Evolutionary conservation across 1,140 invertebrate genomes (phyloP).

Genomic region (Achroia grisella): DNA sequence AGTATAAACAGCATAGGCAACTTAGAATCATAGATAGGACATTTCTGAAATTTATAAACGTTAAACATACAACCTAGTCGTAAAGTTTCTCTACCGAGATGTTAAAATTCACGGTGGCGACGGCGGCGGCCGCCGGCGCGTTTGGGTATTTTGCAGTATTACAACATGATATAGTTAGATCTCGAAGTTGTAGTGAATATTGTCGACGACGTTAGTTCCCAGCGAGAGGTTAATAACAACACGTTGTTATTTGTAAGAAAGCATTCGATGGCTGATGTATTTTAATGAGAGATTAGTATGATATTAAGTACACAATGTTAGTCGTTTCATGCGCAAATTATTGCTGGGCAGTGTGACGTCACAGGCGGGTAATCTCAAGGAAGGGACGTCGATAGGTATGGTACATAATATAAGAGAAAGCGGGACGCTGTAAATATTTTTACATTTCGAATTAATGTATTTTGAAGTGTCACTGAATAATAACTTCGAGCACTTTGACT

Average conservation of each 20-base stretch:
- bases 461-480: slow-evolving; percentile 48
- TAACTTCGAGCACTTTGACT: slow-evolving; percentile 40
- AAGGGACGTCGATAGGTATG: no score
- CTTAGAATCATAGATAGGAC: slow-evolving; percentile 53
- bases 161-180: slow-evolving; percentile 15
- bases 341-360: no score
- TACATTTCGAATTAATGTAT: slow-evolving; percentile 54
- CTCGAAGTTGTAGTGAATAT: slow-evolving; percentile 5
- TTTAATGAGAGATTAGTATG: no score
- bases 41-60: slow-evolving; percentile 71
- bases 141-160: slow-evolving; percentile 45
- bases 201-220: not conserved
- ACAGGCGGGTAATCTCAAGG: no score
- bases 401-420: not conserved
- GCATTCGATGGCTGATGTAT: no score
- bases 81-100: slow-evolving; percentile 26
- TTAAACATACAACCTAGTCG: slow-evolving; percentile 55
- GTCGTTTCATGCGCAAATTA: no score
- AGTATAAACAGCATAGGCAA: slow-evolving; percentile 15
- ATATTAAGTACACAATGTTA: no score
- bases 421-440: slow-evolving; percentile 48
- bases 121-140: slow-evolving; percentile 1
- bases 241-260: no score
- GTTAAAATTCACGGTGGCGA: slow-evolving; percentile 7
- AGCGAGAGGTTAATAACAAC: not conserved